Evolutionary conservation across 92 coral and sea anemone species (phyloP).

Genomic region (Pocillopora grandis): DNA sequence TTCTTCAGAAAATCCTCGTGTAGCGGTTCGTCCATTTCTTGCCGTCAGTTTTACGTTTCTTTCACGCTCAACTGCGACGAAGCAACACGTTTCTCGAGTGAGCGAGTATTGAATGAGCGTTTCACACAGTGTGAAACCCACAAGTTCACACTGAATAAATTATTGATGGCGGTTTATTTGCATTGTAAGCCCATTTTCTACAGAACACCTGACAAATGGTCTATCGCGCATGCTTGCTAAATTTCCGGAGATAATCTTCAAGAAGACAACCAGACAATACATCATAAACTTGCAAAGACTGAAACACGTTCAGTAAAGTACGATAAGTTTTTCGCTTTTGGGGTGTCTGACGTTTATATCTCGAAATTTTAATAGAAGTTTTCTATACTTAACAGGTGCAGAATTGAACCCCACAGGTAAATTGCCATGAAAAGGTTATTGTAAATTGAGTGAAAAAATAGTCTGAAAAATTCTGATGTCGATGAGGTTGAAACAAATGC

Average conservation of each 20-base stretch:
- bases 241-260: not conserved
- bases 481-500: too few relatives aligned
- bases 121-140: slow-evolving; percentile 21
- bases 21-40: slow-evolving; percentile 19
- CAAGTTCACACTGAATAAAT: not conserved
- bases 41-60: slow-evolving; percentile 1
- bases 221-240: not conserved
- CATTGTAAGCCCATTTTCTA: slow-evolving; percentile 9
- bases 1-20: slow-evolving; percentile 51
- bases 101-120: slow-evolving; percentile 6
- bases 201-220: slow-evolving; percentile 13
- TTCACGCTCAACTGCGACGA: not conserved
- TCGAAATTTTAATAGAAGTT: too few relatives aligned
- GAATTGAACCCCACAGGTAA: too few relatives aligned
- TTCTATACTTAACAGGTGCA: too few relatives aligned
- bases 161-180: slow-evolving; percentile 3
- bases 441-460: too few relatives aligned
- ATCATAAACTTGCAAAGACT: too few relatives aligned
- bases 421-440: too few relatives aligned
- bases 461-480: too few relatives aligned
- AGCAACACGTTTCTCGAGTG: not conserved
- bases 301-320: too few relatives aligned
- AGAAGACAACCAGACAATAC: too few relatives aligned
- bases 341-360: too few relatives aligned
- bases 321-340: too few relatives aligned